phyloP scores from a whole-genome alignment of 2,113 vertebrate species.

The Aviceda subcristata region DNA sequence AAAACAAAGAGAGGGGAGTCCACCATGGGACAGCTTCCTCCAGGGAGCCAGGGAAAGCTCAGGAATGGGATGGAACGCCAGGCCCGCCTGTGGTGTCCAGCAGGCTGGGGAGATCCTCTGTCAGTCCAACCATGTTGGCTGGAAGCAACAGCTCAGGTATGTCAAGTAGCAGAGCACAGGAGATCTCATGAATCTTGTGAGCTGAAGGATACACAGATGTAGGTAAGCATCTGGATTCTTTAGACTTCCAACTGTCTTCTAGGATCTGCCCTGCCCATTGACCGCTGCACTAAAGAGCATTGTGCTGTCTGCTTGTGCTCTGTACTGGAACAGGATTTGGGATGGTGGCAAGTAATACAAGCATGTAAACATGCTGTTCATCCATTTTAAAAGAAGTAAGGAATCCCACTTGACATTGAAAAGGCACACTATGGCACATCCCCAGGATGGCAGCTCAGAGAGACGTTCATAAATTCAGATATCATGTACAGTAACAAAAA shows the following conservation, averaged over 20 bases:
- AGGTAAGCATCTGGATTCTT: not conserved
- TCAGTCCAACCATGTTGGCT: constrained; percentile 87
- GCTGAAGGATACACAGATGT: not conserved
- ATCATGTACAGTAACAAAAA: not conserved
- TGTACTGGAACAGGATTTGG: not conserved
- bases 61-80: constrained; percentile 87
- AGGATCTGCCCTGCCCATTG: not conserved
- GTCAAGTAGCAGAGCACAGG: not conserved
- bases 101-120: constrained; percentile 87
- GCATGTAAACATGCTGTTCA: not conserved
- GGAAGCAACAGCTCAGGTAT: constrained; percentile 86
- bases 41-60: constrained; percentile 88
- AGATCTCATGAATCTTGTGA: not conserved
- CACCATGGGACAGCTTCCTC: constrained; percentile 75
- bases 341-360: not conserved
- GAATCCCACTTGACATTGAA: not conserved
- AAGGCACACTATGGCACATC: not conserved
- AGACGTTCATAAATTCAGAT: not conserved
- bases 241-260: not conserved
- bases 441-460: not conserved
- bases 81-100: constrained; percentile 82
- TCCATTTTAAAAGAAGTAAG: not conserved
- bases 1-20: constrained; percentile 81
- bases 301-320: not conserved
- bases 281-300: not conserved